Evolutionary conservation across 2,797 vertebrate genomes (phyloP), one percentile per base, ranked within the genome.

Genomic region (Naso thynnoides): DNA sequence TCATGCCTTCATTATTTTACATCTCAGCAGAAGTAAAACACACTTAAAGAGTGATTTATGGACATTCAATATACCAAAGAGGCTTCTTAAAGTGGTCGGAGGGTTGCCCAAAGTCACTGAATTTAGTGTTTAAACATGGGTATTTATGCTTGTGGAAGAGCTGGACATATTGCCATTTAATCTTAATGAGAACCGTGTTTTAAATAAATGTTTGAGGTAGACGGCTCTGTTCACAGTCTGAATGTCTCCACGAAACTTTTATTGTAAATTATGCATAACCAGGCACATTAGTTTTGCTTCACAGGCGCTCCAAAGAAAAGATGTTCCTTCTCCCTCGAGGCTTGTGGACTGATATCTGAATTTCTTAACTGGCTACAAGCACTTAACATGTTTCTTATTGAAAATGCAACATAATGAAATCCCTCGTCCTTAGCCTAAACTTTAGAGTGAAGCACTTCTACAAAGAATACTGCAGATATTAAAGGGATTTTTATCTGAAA

Each of bases 211-310:
- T 56, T 42, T 29, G 50, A 48, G 57, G 38, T 26, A 45, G 15
- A 56, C 10, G 33, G 26, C 13, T 14, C 1, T 42, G 5, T 58
- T 50, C 14, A 53, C 23, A 16, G 38, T 3, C 29, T 18, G 61
- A 61, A 31, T 29, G 42, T 38, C 21, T 3, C 18, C 6, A 29
- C 52, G 45, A 57, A 73, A 70, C 49, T 11, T 49, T 29, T 8
- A 33, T 8, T 60, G 31, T 57, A 52, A 71, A 71, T 69, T 19
- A 63, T 79, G 45, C 23, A 60, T 36, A 38, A 59, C 4, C 26
- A n/a, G 44, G 33, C 15, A 55, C 57, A 52, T 60, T 57, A 53
- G 39, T 50, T 21, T 61, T 48, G 38, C 36, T 31, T 53, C 55
- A 52, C 33, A 72, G 19, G 31, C 63, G 31, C 52, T 53, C n/a